A percentile compares a stretch with the other conserved stretches of the same genome.
phyloP scores from a whole-genome alignment of 2,113 vertebrate genomes.

The Pituophis catenifer region DNA sequence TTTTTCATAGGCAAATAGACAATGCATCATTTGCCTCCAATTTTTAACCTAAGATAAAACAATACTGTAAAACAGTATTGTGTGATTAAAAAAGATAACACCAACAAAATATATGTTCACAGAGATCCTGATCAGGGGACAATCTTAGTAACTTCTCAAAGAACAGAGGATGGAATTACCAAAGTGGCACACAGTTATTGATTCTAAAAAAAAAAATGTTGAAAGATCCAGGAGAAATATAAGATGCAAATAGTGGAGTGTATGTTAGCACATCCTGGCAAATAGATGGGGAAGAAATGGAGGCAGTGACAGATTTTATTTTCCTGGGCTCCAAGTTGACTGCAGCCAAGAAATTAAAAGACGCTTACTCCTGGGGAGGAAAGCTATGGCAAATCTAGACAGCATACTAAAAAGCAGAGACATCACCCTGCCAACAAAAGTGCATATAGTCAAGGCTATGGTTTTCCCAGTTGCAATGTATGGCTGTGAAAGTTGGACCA shows the following conservation, averaged over 20 bases:
- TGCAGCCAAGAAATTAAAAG: too few species aligned
- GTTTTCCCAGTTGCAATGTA: too few species aligned
- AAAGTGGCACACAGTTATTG: background rate
- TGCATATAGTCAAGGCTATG: too few species aligned
- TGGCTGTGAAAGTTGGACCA: too few species aligned
- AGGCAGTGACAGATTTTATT: too few species aligned
- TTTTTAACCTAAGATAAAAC: background rate
- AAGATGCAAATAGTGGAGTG: background rate
- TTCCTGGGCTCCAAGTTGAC: too few species aligned
- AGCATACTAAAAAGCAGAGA: too few species aligned
- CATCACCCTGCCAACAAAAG: too few species aligned
- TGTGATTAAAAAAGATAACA: background rate
- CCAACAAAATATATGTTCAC: background rate
- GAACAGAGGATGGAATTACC: background rate
- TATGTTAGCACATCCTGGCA: background rate
- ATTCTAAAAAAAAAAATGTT: background rate
- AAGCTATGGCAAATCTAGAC: too few species aligned
- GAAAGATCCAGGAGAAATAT: background rate
- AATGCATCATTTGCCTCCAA: background rate
- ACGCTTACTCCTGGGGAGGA: too few species aligned
- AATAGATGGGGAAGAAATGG: too few species aligned
- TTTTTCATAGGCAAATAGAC: background rate
- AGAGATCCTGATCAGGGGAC: background rate
- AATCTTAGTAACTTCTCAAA: background rate
- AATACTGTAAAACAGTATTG: background rate